Conservation (phyloP, 2,113 vertebrate species). For the Seriola quinqueradiata region DNA sequence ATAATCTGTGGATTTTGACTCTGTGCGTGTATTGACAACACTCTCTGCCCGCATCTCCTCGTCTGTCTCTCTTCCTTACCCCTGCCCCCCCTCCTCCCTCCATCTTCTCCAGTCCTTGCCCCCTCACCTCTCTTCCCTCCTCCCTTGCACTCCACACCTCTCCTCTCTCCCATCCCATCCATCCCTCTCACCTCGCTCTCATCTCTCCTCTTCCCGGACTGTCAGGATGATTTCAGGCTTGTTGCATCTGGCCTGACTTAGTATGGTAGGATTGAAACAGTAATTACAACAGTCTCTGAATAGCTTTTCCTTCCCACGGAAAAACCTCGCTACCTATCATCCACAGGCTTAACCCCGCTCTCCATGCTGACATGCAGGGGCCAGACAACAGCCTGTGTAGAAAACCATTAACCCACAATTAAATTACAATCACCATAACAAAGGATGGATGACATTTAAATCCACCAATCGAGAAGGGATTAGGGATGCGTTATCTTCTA, state of each 20-base stretch:
- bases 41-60: conserved; percentile 29
- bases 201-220: conserved; percentile 39
- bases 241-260: conserved; percentile 67
- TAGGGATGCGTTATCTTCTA: conserved; percentile 67
- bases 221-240: conserved; percentile 77
- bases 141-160: conserved; percentile 1
- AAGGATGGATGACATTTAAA: conserved; percentile 75
- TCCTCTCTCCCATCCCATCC: not conserved
- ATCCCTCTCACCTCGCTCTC: conserved; percentile 46
- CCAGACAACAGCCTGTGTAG: conserved; percentile 59
- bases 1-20: conserved; percentile 71
- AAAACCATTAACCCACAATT: conserved; percentile 78
- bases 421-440: conserved; percentile 77
- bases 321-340: conserved; percentile 68
- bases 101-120: conserved; percentile 5
- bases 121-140: not conserved
- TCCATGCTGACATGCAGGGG: conserved; percentile 51
- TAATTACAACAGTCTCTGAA: conserved; percentile 77
- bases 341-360: conserved; percentile 70
- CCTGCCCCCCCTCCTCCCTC: not conserved
- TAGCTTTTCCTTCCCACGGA: conserved; percentile 59
- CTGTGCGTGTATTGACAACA: conserved; percentile 47
- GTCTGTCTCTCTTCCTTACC: conserved; percentile 21
- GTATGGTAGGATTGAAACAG: conserved; percentile 53
- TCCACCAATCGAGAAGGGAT: conserved; percentile 69